Conservation (phyloP, 2,888 invertebrate genomes). For the Gymnosoma rotundatum region DNA sequence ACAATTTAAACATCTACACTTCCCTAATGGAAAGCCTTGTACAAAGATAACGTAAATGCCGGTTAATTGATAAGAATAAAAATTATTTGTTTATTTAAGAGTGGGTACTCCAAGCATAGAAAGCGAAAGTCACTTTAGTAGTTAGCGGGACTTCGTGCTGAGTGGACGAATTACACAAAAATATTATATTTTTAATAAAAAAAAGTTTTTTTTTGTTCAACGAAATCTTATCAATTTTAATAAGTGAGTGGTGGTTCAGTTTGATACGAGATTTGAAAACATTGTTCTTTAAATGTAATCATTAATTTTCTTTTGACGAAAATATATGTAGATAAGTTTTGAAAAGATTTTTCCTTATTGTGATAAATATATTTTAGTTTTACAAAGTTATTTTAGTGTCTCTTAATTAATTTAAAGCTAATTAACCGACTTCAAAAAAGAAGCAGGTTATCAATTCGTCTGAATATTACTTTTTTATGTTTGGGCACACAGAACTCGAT, state of each 20-base stretch:
- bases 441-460: too few species aligned
- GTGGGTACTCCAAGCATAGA: conserved; percentile 6
- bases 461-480: too few species aligned
- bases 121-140: conserved; percentile 57
- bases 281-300: not conserved
- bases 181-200: not conserved
- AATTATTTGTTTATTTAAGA: not conserved
- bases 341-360: too few species aligned
- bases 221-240: conserved; percentile 56
- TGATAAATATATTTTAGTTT: too few species aligned
- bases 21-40: too few species aligned
- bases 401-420: too few species aligned
- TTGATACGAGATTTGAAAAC: conserved; percentile 11
- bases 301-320: not conserved
- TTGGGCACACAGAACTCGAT: too few species aligned
- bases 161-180: conserved; percentile 24
- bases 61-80: conserved; percentile 63
- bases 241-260: conserved; percentile 46
- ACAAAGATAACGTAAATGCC: conserved; percentile 47
- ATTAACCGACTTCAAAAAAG: too few species aligned
- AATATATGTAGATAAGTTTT: not conserved
- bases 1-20: too few species aligned
- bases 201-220: not conserved
- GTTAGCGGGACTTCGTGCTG: conserved; percentile 28
- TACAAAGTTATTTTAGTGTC: too few species aligned